phyloP scores from a whole-genome alignment of 2,888 invertebrate species.

The Myopa tessellatipennis region DNA sequence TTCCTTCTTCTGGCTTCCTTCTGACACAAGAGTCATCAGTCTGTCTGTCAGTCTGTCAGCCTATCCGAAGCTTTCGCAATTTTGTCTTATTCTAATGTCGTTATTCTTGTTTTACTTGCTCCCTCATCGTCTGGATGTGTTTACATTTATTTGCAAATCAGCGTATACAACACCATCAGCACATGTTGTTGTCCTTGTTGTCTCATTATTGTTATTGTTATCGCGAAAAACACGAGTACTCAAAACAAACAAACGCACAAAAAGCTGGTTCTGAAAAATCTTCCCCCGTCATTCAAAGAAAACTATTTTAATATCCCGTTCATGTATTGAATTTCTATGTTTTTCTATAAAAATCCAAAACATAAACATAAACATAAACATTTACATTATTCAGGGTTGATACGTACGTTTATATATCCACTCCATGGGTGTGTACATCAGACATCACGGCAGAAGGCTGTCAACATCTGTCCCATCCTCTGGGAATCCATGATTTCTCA shows the following conservation, averaged over 20 bases:
- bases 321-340: not conserved
- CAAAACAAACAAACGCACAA: not conserved
- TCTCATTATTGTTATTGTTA: slow-evolving; percentile 19
- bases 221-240: not conserved
- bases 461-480: too few relatives aligned
- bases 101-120: not conserved
- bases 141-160: slow-evolving; percentile 40
- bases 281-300: not conserved
- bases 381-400: too few relatives aligned
- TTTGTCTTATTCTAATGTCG: not conserved
- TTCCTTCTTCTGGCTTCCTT: not conserved
- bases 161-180: slow-evolving; percentile 11
- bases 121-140: slow-evolving; percentile 31
- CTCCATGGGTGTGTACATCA: too few relatives aligned
- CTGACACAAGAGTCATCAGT: slow-evolving; percentile 4
- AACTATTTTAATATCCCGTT: not conserved
- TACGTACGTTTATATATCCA: too few relatives aligned
- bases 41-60: not conserved
- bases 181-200: slow-evolving; percentile 25
- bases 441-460: too few relatives aligned
- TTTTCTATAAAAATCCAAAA: too few relatives aligned
- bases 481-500: not conserved
- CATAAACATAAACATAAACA: too few relatives aligned
- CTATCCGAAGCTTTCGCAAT: not conserved
- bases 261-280: not conserved